These are phyloP conservation scores for Psophia crepitans DNA, from an alignment of 2,113 vertebrate genomes.

Conservation along the genomic window DNA sequence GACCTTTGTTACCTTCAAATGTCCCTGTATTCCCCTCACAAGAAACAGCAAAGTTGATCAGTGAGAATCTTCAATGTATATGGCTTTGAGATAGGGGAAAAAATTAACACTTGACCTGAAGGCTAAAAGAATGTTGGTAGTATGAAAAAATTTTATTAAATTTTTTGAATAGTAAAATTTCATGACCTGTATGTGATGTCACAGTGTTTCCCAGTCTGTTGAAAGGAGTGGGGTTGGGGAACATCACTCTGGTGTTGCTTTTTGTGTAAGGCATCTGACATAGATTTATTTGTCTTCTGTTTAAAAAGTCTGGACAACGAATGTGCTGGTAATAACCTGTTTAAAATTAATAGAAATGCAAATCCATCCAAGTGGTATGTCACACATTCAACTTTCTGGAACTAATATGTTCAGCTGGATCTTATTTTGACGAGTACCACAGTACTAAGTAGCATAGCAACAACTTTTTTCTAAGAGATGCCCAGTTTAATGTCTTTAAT, in stretches of 20 bases:
- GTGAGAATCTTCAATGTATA: neutral
- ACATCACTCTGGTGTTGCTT: neutral
- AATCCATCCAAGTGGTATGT: neutral
- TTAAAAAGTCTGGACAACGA: neutral
- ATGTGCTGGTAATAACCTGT: neutral
- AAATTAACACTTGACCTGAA: neutral
- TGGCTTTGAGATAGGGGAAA: neutral
- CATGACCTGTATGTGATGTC: neutral
- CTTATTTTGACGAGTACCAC: neutral
- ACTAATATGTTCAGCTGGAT: neutral
- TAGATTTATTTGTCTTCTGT: neutral
- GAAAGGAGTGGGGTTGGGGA: neutral
- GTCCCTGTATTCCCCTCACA: accelerated
- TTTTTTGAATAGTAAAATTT: neutral
- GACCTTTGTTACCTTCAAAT: neutral
- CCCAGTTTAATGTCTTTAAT: neutral
- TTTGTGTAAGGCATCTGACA: neutral
- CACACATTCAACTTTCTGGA: neutral
- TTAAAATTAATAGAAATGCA: slow-evolving; percentile 5
- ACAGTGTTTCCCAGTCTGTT: neutral
- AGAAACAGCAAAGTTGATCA: neutral
- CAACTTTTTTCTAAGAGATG: neutral
- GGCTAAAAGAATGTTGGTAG: neutral
- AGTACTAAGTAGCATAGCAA: neutral
- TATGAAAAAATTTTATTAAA: neutral